Base-by-base conservation (phyloP, 2,888 invertebrate genomes). In the Drosophila flavopinicola region DNA sequence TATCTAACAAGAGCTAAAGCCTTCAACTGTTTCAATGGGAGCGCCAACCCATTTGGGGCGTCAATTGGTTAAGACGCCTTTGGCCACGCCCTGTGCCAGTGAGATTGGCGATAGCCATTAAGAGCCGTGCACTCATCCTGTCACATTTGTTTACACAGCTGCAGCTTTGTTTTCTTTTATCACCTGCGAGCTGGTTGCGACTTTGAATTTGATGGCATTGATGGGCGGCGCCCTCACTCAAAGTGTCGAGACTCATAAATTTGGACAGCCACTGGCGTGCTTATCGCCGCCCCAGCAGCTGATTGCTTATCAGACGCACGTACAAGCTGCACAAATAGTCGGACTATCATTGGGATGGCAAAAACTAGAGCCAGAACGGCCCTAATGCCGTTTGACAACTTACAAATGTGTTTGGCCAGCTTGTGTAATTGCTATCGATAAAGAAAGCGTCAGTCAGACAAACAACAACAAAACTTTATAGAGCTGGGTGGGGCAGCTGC, bases 301-400 rank as follows among this genome's bases (percentile, higher is more conserved):
- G 63, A 54, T 57, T 64, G 57, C 71, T 72, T 72, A 71, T 67
- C 72, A 57, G 3, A 3, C 20, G 15, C 56, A 53, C 57, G 58
- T 52, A 53, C 38, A n/a, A 35, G 11, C 33, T 15, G 23, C 30
- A 38, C 30, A 20, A 42, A 39, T 29, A 32, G 23, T 11, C 13
- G n/a, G 33, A 29, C 24, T 30, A 13, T 9, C 25, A 44, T 27
- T 53, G 20, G 44, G 11, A 13, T 29, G 41, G 37, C 45, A 37
- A 13, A 39, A 38, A 37, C 23, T 61, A 56, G 52, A 77, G 56
- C 75, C 64, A 56, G 52, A 77, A 58, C 75, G 75, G 11, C 27
- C 1, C 47, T 83, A 79, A 75, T 72, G 60, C 75, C 80, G 42
- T 61, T 83, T 83, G 84, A 83, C 79, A 79, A 75, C 53, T 66